A percentile compares a stretch with the other conserved stretches of the same genome.
phyloP scores from a whole-genome alignment of 2,113 vertebrate genomes.

The Geothlypis trichas region DNA sequence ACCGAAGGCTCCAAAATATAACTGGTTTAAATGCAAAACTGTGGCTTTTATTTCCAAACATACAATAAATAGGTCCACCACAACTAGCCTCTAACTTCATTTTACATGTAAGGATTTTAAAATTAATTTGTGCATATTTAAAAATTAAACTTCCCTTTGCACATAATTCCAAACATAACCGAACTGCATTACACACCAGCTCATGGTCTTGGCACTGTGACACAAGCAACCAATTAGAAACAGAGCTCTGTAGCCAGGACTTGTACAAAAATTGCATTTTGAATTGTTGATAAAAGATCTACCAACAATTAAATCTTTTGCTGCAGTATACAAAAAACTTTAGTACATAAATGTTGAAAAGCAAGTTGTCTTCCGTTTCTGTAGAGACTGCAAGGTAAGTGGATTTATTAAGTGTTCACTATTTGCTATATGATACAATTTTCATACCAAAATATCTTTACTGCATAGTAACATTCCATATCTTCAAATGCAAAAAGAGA shows the following conservation, averaged over 20 bases:
- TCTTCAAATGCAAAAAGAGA: slow-evolving; percentile 42
- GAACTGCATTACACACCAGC: slow-evolving; percentile 27
- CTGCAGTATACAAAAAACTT: not conserved
- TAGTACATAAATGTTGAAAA: not conserved
- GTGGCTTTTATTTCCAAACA: slow-evolving; percentile 71
- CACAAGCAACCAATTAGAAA: slow-evolving; percentile 36
- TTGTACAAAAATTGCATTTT: not conserved
- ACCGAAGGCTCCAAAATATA: not conserved
- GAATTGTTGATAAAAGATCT: not conserved
- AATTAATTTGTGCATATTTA: slow-evolving; percentile 65
- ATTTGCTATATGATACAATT: slow-evolving; percentile 40
- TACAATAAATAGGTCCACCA: slow-evolving; percentile 69
- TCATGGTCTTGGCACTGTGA: slow-evolving; percentile 57
- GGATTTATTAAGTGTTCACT: not conserved
- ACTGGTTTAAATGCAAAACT: slow-evolving; percentile 60
- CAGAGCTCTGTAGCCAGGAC: slow-evolving; percentile 4
- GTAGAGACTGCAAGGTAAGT: slow-evolving; percentile 7
- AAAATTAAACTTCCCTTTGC: slow-evolving; percentile 61
- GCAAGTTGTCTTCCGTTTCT: not conserved
- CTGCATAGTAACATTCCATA: slow-evolving; percentile 53
- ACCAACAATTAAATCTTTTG: not conserved
- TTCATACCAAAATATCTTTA: slow-evolving; percentile 59
- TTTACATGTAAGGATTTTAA: slow-evolving; percentile 62
- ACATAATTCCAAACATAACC: slow-evolving; percentile 7
- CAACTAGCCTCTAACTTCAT: slow-evolving; percentile 66